Evolutionary conservation across 2,888 invertebrate species (phyloP), one percentile per base, ranked within the genome.

Genomic region (Lasioglossum marginatum): DNA sequence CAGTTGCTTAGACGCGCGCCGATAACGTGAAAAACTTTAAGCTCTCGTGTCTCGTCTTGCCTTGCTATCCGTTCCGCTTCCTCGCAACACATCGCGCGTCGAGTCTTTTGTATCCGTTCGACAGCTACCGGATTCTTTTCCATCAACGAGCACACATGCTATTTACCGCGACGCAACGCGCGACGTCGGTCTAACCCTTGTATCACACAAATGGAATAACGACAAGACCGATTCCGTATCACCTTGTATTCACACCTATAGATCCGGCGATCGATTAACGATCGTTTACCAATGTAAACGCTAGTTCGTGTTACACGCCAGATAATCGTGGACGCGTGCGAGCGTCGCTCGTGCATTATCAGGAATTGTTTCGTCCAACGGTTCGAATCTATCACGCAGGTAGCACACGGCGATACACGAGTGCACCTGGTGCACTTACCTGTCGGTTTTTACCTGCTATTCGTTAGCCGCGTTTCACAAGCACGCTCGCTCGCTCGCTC

Each of bases 1-100:
- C 95, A 95, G 94, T 92, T 94, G 94, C 95, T 95, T 95, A 94
- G 94, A 94, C 92, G 92, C 87, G 88, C 81, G 83, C 91, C 92
- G 94, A 94, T 93, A 93, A 93, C 93, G 89, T 81, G 89, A 90
- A 91, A 63, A 90, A 89, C 90, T 91, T 90, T 91, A 91, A 90
- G 90, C 92, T 90, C 87, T 85, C 85, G 77, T 83, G 74, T 78
- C 80, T 87, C 83, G 81, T 82, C 34, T 66, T 10, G 66, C 19
- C 68, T 87, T 77, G 63, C 63, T 63, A 34, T 63, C 79, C 81
- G 82, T 73, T 73, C 81, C 77, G 83, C 82, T 76, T 72, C 87
- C 89, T 83, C 87, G 87, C 80, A 4, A 14, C 87, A 79, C 82
- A 82, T 88, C 85, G 12, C 37, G 12, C n/a, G 63, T 4, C n/a